Percentiles rank a stretch among this genome's conserved stretches.
These are phyloP conservation scores for Dolichotis patagonum DNA, from an alignment of 2,113 vertebrate genomes.

Conservation along the genomic window DNA sequence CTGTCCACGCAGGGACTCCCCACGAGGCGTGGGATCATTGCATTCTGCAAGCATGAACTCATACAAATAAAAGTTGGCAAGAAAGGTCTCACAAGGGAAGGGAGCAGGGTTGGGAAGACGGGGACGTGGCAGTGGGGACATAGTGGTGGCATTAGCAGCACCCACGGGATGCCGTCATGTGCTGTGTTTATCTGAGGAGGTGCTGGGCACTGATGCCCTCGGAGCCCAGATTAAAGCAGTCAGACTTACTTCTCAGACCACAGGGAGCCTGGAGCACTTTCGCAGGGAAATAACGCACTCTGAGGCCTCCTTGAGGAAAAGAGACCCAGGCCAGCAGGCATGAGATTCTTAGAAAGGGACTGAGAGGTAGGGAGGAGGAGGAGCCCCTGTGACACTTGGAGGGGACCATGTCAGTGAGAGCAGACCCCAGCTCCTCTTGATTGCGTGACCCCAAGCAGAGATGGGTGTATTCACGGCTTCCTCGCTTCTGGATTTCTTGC, in stretches of 20 bases:
- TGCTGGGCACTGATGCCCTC: accelerated
- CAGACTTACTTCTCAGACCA: no score
- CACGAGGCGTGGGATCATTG: background rate
- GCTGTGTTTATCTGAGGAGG: background rate
- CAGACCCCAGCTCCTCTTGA: background rate
- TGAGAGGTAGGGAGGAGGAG: no score
- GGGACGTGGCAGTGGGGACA: no score
- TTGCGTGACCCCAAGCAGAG: no score
- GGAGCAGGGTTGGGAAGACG: no score
- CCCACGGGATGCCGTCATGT: accelerated
- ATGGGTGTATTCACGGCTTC: accelerated
- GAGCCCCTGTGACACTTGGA: background rate
- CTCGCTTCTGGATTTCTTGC: no score
- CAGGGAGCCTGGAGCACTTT: background rate
- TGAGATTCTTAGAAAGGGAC: accelerated
- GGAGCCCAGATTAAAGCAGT: no score
- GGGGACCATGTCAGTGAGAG: no score
- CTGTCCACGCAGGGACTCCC: background rate
- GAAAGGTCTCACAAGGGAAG: background rate
- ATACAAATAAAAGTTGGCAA: accelerated
- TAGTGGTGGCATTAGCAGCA: accelerated
- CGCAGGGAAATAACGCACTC: background rate
- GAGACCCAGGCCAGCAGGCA: accelerated
- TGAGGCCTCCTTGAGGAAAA: background rate
- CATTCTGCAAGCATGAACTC: background rate